A percentile compares a stretch with the other conserved stretches of the same genome.
Evolutionary conservation across 2,888 invertebrate genomes (phyloP).

Genomic region (Hololepta plana): DNA sequence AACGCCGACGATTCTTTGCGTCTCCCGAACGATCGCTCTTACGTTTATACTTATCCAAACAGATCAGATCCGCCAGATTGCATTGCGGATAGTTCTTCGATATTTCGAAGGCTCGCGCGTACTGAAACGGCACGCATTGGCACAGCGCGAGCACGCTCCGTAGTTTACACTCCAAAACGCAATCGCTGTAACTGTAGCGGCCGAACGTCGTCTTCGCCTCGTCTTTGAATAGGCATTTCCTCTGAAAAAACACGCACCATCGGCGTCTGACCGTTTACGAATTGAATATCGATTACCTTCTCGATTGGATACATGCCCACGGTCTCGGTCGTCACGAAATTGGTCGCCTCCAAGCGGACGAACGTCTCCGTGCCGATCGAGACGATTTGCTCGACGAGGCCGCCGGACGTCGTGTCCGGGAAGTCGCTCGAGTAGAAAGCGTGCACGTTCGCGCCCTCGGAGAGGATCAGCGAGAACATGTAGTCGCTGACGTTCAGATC

Average conservation of each 20-base stretch:
- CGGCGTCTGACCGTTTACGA: too few species aligned
- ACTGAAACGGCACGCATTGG: neutral
- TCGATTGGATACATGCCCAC: conserved; percentile 13
- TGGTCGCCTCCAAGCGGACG: conserved; percentile 14
- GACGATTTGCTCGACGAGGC: conserved; percentile 23
- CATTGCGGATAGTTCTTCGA: neutral
- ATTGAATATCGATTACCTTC: conserved; percentile 10
- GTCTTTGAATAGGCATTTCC: conserved; percentile 14
- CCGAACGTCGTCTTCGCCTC: conserved; percentile 12
- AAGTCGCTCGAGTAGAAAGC: conserved; percentile 37
- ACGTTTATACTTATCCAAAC: conserved; percentile 1
- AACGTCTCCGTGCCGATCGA: conserved; percentile 17
- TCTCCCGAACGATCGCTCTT: conserved; percentile 1
- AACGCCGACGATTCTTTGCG: neutral
- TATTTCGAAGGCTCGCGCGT: neutral
- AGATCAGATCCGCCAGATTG: conserved; percentile 1
- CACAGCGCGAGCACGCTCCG: neutral
- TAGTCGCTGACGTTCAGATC: conserved; percentile 25
- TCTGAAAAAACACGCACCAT: conserved; percentile 8
- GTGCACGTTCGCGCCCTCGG: conserved; percentile 33
- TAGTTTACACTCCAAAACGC: neutral
- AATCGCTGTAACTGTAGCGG: conserved; percentile 1
- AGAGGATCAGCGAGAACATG: conserved; percentile 31
- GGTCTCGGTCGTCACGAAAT: conserved; percentile 11
- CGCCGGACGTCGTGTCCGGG: conserved; percentile 37